These are phyloP conservation scores for Acanthurus tractus DNA, from an alignment of 2,797 vertebrate genomes.

Conservation along the genomic window DNA sequence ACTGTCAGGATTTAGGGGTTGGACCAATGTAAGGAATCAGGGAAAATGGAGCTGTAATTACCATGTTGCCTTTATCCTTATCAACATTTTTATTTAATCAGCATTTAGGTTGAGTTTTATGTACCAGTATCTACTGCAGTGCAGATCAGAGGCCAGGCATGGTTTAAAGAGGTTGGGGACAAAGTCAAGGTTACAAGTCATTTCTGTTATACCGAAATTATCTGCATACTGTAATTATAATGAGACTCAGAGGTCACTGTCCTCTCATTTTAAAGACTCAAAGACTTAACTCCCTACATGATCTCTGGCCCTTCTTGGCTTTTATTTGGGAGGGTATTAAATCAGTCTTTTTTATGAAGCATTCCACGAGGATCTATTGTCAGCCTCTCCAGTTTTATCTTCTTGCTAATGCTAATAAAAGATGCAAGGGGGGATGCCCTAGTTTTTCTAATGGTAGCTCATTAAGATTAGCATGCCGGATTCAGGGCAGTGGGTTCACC, in stretches of 20 bases:
- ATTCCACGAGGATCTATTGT: slow-evolving; percentile 64
- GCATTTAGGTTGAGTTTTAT: slow-evolving; percentile 31
- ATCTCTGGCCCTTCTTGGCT: slow-evolving; percentile 56
- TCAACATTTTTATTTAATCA: slow-evolving; percentile 46
- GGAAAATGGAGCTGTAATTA: slow-evolving; percentile 24
- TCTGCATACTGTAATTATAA: slow-evolving; percentile 68
- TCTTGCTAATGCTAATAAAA: slow-evolving; percentile 64
- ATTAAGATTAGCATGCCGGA: slow-evolving; percentile 65
- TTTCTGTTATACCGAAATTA: slow-evolving; percentile 46
- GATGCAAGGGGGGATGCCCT: slow-evolving; percentile 71
- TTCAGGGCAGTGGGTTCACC: slow-evolving; percentile 55
- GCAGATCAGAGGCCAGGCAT: slow-evolving; percentile 34
- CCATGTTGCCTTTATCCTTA: slow-evolving; percentile 37
- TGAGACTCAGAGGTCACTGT: slow-evolving; percentile 43
- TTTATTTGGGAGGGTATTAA: slow-evolving; percentile 68
- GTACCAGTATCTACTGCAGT: slow-evolving; percentile 20
- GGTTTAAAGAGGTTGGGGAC: slow-evolving; percentile 41
- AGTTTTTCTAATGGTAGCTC: slow-evolving; percentile 68
- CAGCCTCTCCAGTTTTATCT: slow-evolving; percentile 55
- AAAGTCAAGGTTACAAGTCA: slow-evolving; percentile 64
- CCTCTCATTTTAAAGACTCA: slow-evolving; percentile 41
- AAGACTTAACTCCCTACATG: slow-evolving; percentile 48
- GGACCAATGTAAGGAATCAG: slow-evolving; percentile 13
- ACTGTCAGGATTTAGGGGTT: slow-evolving; percentile 32
- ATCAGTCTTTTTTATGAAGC: slow-evolving; percentile 67